phyloP scores from a whole-genome alignment of 2,113 vertebrate genomes.

The Cepphus grylle region DNA sequence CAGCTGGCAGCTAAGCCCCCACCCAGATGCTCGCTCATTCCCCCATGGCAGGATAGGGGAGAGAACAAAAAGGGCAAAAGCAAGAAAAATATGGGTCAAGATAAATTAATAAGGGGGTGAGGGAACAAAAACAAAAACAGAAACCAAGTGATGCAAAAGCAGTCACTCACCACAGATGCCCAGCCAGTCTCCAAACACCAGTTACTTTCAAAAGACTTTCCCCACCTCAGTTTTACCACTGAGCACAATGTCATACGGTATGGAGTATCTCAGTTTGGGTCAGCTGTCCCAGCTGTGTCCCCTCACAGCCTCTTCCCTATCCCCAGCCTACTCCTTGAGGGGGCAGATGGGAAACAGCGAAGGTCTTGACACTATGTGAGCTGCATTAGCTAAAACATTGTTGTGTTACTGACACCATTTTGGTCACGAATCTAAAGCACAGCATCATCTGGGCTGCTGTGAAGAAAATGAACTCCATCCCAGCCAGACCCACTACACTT shows the following conservation, averaged over 20 bases:
- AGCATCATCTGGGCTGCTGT: not conserved
- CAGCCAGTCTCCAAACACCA: not conserved
- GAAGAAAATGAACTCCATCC: not conserved
- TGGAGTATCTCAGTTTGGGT: not conserved
- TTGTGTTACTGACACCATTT: not conserved
- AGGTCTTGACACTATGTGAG: not conserved
- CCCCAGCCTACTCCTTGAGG: not conserved
- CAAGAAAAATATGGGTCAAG: not conserved
- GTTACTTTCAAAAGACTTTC: not conserved
- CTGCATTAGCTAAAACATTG: not conserved
- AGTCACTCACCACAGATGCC: not conserved
- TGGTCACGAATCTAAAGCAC: not conserved
- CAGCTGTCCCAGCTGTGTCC: not conserved
- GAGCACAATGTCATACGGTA: accelerated
- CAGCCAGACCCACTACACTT: not conserved
- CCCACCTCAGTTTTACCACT: not conserved
- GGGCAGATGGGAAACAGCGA: not conserved
- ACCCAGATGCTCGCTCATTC: not conserved
- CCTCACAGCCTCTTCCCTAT: not conserved
- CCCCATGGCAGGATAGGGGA: accelerated
- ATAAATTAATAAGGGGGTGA: not conserved
- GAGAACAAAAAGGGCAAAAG: not conserved
- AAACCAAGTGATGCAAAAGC: not conserved
- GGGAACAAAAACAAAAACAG: too few species aligned
- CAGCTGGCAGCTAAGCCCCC: not conserved